Base-by-base conservation (phyloP, 53 echinoderm and acorn worm genomes). In the Apostichopus leukothele region DNA sequence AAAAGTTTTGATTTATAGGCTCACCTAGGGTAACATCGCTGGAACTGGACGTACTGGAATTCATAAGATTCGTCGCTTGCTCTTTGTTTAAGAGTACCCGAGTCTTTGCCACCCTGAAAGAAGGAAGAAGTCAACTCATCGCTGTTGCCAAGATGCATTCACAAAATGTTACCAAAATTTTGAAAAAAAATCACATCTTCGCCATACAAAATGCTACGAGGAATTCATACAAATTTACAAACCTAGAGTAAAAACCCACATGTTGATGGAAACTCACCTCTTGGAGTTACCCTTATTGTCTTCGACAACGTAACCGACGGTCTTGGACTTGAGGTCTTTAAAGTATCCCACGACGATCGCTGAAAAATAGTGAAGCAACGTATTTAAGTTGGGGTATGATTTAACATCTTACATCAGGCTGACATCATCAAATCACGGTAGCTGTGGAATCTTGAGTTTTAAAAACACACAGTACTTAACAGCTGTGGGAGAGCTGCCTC, bases 341-440 rank as follows among this genome's bases (percentile, higher is more conserved):
- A 88, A 93, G 79, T 96, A 96, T 4, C 95, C 96, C 16, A 95
- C 75, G 11, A 96, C 89, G 7, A 89, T 86, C 1, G 91, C 96
- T 96, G 78, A 6, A 89, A 81, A 39, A 39, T 39, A 16, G 19
- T 57, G 68, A 6, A 23, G 39, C 39, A 39, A 39, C 3, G 3
- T 39, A 39, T 57, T 7, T 57, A 8, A 7, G 7, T 57, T 57
- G 1, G 10, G 57, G 10, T 9, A 57, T 9, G 10, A 57, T 7
- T 57, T 57, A 4, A 57, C 25, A 25, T 25, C 25, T 25, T 0
- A 25, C 1, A 25, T 25, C 57, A 57, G 6, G 6, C 8, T 7
- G 10, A 57, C 10, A 57, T 57, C 57, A 1, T 57, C 57, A 8
- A 1, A 10, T 57, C 23, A 23, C 0, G 23, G 23, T 23, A 23